phyloP scores from a whole-genome alignment of 92 coral and sea anemone genomes.

The Pocillopora meandrina region DNA sequence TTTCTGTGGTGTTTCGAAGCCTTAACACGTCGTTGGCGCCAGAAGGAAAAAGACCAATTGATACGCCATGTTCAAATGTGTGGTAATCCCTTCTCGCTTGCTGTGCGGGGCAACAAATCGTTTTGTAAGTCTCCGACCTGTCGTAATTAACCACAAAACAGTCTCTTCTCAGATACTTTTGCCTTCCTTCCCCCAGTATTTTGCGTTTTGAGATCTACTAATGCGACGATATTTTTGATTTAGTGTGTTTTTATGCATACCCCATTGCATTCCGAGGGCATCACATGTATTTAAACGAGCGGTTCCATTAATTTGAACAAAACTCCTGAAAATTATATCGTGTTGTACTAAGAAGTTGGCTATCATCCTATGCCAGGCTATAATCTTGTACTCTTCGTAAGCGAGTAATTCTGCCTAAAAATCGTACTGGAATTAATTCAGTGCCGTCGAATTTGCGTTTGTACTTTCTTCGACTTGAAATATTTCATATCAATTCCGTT shows the following conservation, averaged over 20 bases:
- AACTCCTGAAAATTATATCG: background rate
- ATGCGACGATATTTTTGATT: conserved; percentile 12
- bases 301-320: background rate
- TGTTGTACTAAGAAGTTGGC: background rate
- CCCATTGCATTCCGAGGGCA: background rate
- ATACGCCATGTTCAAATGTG: conserved; percentile 81
- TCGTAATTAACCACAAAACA: conserved; percentile 43
- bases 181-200: conserved; percentile 18
- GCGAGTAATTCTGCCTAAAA: background rate
- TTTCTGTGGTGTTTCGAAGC: conserved; percentile 26
- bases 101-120: conserved; percentile 44
- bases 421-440: background rate
- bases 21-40: conserved; percentile 72
- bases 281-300: background rate
- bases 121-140: conserved; percentile 25
- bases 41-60: conserved; percentile 7
- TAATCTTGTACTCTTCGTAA: background rate
- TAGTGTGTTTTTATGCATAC: background rate
- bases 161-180: conserved; percentile 47
- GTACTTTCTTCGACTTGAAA: too few species aligned
- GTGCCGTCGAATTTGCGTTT: background rate
- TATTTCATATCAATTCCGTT: too few species aligned
- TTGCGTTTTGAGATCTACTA: conserved; percentile 9
- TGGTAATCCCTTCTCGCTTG: conserved; percentile 76
- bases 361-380: too few species aligned